phyloP scores from a whole-genome alignment of 2,113 vertebrate genomes.

The Gnathonemus longibarbis region DNA sequence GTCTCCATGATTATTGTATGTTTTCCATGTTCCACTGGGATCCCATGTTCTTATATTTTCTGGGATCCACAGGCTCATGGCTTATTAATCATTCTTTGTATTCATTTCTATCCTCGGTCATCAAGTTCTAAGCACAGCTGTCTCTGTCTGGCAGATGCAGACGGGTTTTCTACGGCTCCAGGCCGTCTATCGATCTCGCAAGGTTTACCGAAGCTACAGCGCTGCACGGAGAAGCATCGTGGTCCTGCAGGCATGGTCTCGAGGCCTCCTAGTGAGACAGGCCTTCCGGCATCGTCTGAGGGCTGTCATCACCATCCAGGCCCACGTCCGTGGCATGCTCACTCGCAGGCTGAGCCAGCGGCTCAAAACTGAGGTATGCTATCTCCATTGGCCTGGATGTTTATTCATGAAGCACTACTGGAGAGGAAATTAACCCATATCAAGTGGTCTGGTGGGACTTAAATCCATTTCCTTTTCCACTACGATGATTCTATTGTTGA shows the following conservation, averaged over 20 bases:
- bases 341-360: constrained; percentile 78
- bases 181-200: constrained; percentile 81
- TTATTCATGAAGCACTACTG: background rate
- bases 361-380: constrained; percentile 69
- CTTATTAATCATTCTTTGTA: background rate
- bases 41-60: background rate
- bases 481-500: background rate
- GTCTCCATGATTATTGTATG: background rate
- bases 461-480: background rate
- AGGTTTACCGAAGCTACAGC: constrained; percentile 77
- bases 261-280: constrained; percentile 78
- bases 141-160: constrained; percentile 1
- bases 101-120: background rate
- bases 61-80: background rate
- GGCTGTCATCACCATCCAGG: constrained; percentile 86
- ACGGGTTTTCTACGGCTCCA: constrained; percentile 74
- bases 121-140: background rate
- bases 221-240: constrained; percentile 75
- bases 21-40: background rate
- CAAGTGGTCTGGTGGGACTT: background rate
- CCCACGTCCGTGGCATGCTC: constrained; percentile 83
- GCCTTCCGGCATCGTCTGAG: constrained; percentile 89
- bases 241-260: constrained; percentile 74
- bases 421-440: background rate
- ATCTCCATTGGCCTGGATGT: background rate